phyloP scores from a whole-genome alignment of 2,888 invertebrate species.

The Caenorhabditis macrosperma region DNA sequence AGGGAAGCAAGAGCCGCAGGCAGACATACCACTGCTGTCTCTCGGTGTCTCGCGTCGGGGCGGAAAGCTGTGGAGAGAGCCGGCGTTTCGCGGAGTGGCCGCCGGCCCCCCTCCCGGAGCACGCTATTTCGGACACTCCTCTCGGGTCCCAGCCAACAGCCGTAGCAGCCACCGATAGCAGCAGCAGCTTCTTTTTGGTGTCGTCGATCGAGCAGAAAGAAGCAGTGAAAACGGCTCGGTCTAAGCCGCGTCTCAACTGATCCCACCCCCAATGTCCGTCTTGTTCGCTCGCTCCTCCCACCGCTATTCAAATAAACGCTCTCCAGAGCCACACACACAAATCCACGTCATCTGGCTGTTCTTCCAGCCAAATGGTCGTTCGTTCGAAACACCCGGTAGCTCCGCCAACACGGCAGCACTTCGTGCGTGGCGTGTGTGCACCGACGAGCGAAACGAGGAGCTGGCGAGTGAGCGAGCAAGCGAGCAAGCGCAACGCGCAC shows the following conservation, averaged over 20 bases:
- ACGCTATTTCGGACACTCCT: slow-evolving; percentile 20
- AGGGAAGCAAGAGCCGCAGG: slow-evolving; percentile 9
- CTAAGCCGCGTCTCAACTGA: slow-evolving; percentile 46
- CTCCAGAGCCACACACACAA: slow-evolving; percentile 11
- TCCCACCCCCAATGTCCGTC: slow-evolving; percentile 48
- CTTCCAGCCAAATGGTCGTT: not conserved
- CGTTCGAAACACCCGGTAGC: not conserved
- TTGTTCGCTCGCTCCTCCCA: slow-evolving; percentile 24
- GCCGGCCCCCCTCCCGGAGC: slow-evolving; percentile 24
- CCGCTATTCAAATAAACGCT: not conserved
- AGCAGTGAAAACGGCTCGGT: slow-evolving; percentile 20
- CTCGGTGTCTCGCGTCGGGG: slow-evolving; percentile 12
- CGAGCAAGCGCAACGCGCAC: slow-evolving; percentile 26
- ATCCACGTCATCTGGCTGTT: slow-evolving; percentile 43
- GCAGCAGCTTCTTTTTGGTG: slow-evolving; percentile 58
- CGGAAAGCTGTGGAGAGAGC: slow-evolving; percentile 31
- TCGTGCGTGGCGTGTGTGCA: slow-evolving; percentile 18
- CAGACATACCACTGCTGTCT: slow-evolving; percentile 8
- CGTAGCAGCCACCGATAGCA: slow-evolving; percentile 49
- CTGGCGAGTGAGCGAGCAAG: slow-evolving; percentile 11
- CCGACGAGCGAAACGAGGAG: not conserved
- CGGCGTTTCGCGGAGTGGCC: slow-evolving; percentile 34
- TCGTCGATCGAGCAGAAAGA: slow-evolving; percentile 51
- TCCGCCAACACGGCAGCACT: not conserved
- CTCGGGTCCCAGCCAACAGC: slow-evolving; percentile 39